These are phyloP conservation scores for Ceryle rudis DNA, from an alignment of 2,797 vertebrate species.

Conservation along the genomic window DNA sequence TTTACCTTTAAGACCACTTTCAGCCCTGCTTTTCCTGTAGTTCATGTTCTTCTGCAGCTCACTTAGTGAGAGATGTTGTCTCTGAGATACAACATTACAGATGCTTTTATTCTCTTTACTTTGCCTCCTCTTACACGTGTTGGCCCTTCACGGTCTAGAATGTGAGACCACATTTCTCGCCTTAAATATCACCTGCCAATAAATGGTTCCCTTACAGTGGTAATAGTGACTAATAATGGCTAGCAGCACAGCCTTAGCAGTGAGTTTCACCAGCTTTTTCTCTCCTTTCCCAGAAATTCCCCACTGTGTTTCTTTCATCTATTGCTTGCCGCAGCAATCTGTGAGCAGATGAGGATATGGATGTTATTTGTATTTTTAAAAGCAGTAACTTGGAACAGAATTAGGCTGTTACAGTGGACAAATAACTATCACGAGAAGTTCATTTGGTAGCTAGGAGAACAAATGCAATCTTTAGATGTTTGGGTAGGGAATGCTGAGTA, in stretches of 20 bases:
- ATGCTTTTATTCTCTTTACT: not conserved
- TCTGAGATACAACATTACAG: not conserved
- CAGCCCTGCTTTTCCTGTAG: not conserved
- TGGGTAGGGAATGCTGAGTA: not conserved
- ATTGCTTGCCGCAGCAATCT: not conserved
- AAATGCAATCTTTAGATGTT: not conserved
- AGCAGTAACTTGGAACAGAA: not conserved
- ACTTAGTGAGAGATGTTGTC: not conserved
- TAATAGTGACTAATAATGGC: not conserved
- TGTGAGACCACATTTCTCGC: not conserved
- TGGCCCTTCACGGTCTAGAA: not conserved
- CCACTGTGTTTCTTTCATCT: not conserved
- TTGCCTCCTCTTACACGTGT: rapidly evolving
- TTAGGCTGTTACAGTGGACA: not conserved
- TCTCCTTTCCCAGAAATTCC: not conserved
- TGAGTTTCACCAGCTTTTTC: not conserved
- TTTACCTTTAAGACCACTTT: not conserved
- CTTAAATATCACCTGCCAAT: not conserved
- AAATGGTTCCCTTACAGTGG: not conserved
- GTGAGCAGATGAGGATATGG: not conserved
- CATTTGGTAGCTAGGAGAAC: not conserved
- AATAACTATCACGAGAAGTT: not conserved
- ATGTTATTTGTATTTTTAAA: not conserved
- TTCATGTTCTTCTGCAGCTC: not conserved
- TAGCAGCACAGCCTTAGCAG: not conserved